Evolutionary conservation across 53 echinoderm and acorn worm species (phyloP).

Genomic region (Glandiceps talaboti): DNA sequence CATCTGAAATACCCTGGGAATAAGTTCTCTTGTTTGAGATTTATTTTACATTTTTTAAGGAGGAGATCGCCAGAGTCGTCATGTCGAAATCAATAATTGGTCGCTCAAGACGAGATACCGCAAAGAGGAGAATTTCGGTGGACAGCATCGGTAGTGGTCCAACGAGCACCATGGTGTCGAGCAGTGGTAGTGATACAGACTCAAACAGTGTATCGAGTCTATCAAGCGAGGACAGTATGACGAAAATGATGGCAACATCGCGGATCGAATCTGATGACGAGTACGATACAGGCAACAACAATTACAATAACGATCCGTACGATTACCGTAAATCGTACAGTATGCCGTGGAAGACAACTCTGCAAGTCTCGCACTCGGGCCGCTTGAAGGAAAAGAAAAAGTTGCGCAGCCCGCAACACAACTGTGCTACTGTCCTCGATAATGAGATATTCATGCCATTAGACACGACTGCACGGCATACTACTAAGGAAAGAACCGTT

Average conservation of each 20-base stretch:
- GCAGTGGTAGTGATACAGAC: neutral
- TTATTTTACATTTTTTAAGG: no score
- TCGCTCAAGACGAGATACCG: neutral
- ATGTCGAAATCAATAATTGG: neutral
- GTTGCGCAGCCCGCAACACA: neutral
- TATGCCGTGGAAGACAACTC: neutral
- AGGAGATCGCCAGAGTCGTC: no score
- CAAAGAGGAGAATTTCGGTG: neutral
- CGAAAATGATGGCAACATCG: neutral
- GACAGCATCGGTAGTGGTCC: no score
- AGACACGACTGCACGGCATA: neutral
- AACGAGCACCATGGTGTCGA: neutral
- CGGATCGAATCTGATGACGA: neutral
- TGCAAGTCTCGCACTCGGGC: neutral
- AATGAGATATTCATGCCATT: neutral
- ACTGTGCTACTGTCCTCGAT: neutral
- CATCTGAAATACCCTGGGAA: no score
- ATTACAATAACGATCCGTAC: no score
- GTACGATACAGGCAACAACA: neutral
- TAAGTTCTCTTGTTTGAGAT: no score
- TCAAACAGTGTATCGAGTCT: neutral
- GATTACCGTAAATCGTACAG: neutral
- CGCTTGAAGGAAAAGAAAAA: neutral
- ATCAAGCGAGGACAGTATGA: neutral
- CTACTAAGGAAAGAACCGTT: neutral